Evolutionary conservation across 2,888 invertebrate species (phyloP), one percentile per base, ranked within the genome.

Genomic region (Drosophila neutralis): DNA sequence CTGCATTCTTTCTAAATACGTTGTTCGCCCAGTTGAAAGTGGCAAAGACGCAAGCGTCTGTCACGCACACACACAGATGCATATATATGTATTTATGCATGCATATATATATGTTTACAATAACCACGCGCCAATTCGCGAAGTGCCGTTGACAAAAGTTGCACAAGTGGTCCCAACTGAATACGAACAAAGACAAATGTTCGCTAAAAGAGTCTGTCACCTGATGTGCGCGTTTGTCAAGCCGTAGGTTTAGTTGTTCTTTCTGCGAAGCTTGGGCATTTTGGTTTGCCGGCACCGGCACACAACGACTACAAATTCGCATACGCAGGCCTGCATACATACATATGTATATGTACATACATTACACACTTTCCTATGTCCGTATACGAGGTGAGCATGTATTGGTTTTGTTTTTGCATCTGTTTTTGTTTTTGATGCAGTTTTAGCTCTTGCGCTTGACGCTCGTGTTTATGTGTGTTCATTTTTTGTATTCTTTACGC

Each of bases 71-170:
- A 40, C 11, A 21, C 54, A 73, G 5, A 33, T n/a, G 18, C 35
- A 60, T 60, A 24, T 52, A n/a, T 29, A 27, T 40, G 10, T 15
- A 21, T 45, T 45, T 24, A 15, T 15, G 15, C 15, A 13, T 29
- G 35, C 53, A 38, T 52, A 52, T 40, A 27, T 57, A 5, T 40
- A 72, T 45, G 15, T 49, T 48, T 56, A 56, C 21, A 67, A 8
- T 10, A 33, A 76, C 51, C 72, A 78, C 76, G 72, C 79, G 65
- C 53, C 76, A 71, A 68, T 66, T 76, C 35, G 49, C 51, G 13
- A 67, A 18, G 29, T 58, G 31, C 45, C 31, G 52, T n/a, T 33
- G 42, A 54, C 45, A 67, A 57, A 56, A 42, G 15, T 63, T 49
- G 45, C 36, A 59, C 21, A 45, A 45, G 21, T 45, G 45, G 45